A percentile compares a stretch with the other conserved stretches of the same genome.
Evolutionary conservation across 2,113 vertebrate genomes (phyloP).

Genomic region (Strix aluco): DNA sequence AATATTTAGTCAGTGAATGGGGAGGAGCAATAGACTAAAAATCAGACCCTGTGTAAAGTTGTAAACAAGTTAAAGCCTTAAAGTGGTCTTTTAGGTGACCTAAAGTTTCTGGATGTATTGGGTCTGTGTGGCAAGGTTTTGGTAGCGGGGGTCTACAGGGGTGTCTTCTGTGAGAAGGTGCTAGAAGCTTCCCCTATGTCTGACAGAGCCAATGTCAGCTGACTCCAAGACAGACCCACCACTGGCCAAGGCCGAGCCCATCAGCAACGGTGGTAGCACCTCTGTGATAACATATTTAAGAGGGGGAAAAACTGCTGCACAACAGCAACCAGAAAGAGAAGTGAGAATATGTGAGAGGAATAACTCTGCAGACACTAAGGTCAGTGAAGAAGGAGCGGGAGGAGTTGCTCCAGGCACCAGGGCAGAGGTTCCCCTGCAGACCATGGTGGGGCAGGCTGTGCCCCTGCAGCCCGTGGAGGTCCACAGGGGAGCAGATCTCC

Average conservation of each 20-base stretch:
- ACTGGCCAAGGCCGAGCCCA: background rate
- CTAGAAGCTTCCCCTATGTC: background rate
- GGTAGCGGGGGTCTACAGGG: background rate
- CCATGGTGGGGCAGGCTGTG: background rate
- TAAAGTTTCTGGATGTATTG: background rate
- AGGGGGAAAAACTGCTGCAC: rapidly evolving
- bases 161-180: background rate
- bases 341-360: no score
- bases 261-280: rapidly evolving
- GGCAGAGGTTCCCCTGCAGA: background rate
- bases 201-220: background rate
- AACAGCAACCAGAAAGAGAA: background rate
- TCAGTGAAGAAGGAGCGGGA: background rate
- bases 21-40: background rate
- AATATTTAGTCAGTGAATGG: background rate
- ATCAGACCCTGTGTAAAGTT: background rate
- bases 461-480: background rate
- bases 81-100: background rate
- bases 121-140: background rate
- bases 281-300: background rate
- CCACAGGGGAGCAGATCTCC: background rate
- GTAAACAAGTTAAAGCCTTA: background rate
- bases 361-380: background rate
- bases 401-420: rapidly evolving
- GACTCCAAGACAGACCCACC: background rate